Percentiles rank a stretch among this genome's conserved stretches.
These are phyloP conservation scores for Tapera naevia DNA, from an alignment of 2,797 vertebrate genomes.

Conservation along the genomic window DNA sequence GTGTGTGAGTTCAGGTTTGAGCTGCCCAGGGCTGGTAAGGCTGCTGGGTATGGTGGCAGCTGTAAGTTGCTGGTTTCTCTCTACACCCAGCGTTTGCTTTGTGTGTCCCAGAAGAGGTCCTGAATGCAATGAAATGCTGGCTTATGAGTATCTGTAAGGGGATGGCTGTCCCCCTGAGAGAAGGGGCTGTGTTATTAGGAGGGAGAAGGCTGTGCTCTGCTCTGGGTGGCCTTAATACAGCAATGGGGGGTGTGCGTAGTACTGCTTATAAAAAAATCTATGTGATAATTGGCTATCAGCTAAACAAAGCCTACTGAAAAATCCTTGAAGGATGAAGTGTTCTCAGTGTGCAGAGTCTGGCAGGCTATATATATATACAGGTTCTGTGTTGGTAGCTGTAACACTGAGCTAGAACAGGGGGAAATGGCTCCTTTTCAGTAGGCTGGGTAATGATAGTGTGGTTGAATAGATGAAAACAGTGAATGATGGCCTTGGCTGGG, in stretches of 20 bases:
- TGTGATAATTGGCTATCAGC: background rate
- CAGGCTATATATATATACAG: fast-evolving
- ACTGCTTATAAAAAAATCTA: background rate
- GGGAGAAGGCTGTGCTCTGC: background rate
- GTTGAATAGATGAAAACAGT: background rate
- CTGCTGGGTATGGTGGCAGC: background rate
- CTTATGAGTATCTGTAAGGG: background rate
- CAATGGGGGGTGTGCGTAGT: background rate
- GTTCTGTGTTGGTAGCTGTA: background rate
- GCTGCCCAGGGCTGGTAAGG: fast-evolving
- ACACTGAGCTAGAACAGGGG: background rate
- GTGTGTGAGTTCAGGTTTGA: background rate
- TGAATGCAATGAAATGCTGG: background rate
- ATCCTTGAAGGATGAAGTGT: background rate
- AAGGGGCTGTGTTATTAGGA: background rate
- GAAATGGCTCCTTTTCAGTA: background rate
- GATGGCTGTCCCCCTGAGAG: background rate
- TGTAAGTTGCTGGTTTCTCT: background rate
- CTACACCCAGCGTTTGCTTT: background rate
- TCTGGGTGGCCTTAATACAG: background rate
- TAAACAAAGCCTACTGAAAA: background rate
- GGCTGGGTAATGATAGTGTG: background rate
- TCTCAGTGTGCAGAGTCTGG: background rate
- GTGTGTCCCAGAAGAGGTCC: background rate
- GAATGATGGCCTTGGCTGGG: background rate